Conservation (phyloP, 1,140 invertebrate genomes). For the Platyura marginata region DNA sequence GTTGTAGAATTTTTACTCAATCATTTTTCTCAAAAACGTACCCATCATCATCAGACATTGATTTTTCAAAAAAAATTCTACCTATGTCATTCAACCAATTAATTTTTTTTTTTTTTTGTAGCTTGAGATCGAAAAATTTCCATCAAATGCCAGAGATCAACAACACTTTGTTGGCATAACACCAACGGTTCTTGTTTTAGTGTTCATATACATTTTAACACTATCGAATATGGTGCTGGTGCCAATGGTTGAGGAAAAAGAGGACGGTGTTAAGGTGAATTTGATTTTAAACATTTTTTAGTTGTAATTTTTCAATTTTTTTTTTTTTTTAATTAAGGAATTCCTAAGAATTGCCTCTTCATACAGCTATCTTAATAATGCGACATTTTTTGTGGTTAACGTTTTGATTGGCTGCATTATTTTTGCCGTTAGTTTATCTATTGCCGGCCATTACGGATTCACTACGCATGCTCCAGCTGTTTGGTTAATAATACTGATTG, state of each 20-base stretch:
- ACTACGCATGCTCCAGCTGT: conserved; percentile 4
- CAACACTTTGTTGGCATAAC: conserved; percentile 12
- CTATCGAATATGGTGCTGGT: conserved; percentile 17
- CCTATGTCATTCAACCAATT: conserved; percentile 6
- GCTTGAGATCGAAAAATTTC: conserved; percentile 13
- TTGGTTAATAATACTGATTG: conserved; percentile 10
- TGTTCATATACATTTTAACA: conserved; percentile 12
- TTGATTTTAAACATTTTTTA: too few species aligned
- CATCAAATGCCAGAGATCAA: conserved; percentile 9
- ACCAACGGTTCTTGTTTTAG: conserved; percentile 12
- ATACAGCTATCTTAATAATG: conserved; percentile 19
- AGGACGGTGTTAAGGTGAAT: conserved; percentile 15
- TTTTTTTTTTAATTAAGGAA: conserved; percentile 8
- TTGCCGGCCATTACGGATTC: conserved; percentile 8
- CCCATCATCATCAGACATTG: neutral
- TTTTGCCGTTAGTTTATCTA: conserved; percentile 6
- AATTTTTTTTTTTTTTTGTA: conserved; percentile 9
- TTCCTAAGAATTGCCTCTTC: conserved; percentile 19
- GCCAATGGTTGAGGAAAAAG: conserved; percentile 21
- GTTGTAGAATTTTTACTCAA: neutral
- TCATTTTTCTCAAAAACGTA: neutral
- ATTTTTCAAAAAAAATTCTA: too few species aligned
- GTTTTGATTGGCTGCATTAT: conserved; percentile 11
- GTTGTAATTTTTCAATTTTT: too few species aligned
- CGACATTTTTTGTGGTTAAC: conserved; percentile 17